Evolutionary conservation across 2,888 invertebrate genomes (phyloP), one percentile per base, ranked within the genome.

Genomic region (Drosophila sordidapex): DNA sequence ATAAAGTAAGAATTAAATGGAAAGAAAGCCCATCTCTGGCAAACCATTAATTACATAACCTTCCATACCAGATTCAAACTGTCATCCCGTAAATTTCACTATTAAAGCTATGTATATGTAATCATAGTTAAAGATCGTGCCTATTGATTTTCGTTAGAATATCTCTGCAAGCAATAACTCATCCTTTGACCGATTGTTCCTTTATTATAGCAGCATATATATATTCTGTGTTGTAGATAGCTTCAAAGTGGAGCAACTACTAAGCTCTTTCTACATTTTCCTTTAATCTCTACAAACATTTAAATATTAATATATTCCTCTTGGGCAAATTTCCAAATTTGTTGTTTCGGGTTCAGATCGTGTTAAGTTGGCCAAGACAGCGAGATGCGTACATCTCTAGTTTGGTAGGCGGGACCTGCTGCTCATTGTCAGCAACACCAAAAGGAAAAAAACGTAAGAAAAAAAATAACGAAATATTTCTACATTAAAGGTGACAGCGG

Each of bases 401-500:
- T 35, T 54, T 49, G 54, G 54, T 38, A 27, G 48, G 38, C 54
- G 38, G 18, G 11, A 29, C 33, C 36, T 48, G 49, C 70, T 38
- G 40, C 66, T 65, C 69, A 82, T 82, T 82, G 81, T 77, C 79
- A 21, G 53, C 7, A 21, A 57, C 6, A 38, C 54, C n/a, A 48
- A 33, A 13, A 58, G 36, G 27, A 21, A 56, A 35, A 67, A 35
- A 54, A 64, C 2, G 15, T 63, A 66, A 27, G n/a, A 13, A 33
- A n/a, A 52, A 46, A 53, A 18, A 53, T 5, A 21, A 58, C 33
- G 33, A 80, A 88, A 89, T 83, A 83, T 81, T 86, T 81, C 74
- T 77, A 80, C 85, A 89, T 87, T 87, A 83, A 87, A 89, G 87
- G 85, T 89, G 87, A 82, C 87, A 87, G 74, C 73, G 76, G 74